phyloP scores from a whole-genome alignment of 2,888 invertebrate species.

The Ophion ventricosus region DNA sequence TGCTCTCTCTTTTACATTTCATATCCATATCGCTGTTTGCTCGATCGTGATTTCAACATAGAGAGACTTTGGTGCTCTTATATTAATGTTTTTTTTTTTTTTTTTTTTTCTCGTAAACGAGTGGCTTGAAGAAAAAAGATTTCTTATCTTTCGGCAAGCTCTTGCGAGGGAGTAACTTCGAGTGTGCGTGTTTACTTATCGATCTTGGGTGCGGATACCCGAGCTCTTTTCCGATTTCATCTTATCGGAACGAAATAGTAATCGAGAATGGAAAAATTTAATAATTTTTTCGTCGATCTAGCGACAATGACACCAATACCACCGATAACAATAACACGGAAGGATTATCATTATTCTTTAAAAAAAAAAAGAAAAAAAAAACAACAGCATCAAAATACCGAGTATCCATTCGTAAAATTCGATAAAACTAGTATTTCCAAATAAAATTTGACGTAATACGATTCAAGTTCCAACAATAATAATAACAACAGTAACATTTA shows the following conservation, averaged over 20 bases:
- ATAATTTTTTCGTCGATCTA: not conserved
- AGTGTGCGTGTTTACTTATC: not conserved
- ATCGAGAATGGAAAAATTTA: not conserved
- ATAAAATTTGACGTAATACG: no score
- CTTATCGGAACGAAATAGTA: not conserved
- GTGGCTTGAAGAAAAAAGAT: not conserved
- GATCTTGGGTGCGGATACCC: not conserved
- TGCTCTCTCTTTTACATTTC: not conserved
- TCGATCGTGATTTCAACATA: not conserved
- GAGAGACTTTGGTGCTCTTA: not conserved
- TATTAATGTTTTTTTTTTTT: not conserved
- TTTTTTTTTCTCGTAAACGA: not conserved
- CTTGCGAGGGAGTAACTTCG: not conserved
- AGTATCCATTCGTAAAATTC: no score
- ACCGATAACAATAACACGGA: not conserved
- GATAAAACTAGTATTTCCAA: no score
- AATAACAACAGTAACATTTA: no score
- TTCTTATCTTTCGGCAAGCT: not conserved
- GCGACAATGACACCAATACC: not conserved
- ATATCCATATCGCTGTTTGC: not conserved
- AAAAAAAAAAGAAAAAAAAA: no score
- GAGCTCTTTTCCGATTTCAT: not conserved
- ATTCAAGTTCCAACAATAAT: no score
- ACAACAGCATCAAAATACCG: no score
- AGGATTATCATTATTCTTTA: no score